These are phyloP conservation scores for Apamea crenata DNA, from an alignment of 2,888 invertebrate species.

Conservation along the genomic window DNA sequence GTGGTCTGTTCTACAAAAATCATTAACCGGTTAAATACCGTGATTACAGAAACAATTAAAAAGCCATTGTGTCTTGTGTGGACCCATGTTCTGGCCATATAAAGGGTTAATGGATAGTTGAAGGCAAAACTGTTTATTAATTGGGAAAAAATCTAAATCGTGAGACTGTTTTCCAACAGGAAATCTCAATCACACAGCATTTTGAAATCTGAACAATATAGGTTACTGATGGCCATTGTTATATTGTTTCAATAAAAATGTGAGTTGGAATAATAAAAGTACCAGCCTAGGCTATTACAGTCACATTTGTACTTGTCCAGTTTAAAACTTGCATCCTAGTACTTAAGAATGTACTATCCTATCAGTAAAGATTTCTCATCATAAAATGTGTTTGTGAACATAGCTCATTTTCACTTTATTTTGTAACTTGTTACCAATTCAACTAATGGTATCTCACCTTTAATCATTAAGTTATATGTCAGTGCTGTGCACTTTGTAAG, in stretches of 20 bases:
- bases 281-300: not conserved
- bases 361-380: not conserved
- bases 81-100: too few relatives aligned
- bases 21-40: too few relatives aligned
- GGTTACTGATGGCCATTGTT: not conserved
- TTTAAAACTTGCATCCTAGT: not conserved
- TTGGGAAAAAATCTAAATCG: not conserved
- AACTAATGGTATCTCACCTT: too few relatives aligned
- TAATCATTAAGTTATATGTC: too few relatives aligned
- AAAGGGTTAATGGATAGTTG: not conserved
- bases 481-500: too few relatives aligned
- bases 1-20: not conserved
- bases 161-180: not conserved
- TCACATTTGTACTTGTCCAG: not conserved
- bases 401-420: too few relatives aligned
- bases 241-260: not conserved
- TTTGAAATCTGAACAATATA: not conserved
- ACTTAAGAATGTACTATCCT: not conserved
- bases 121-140: not conserved
- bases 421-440: too few relatives aligned
- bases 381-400: too few relatives aligned
- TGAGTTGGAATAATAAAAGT: too few relatives aligned
- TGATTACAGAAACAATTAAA: too few relatives aligned
- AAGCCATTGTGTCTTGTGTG: too few relatives aligned
- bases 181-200: not conserved